phyloP scores from a whole-genome alignment of 2,797 vertebrate genomes.

The Tenualosa ilisha region DNA sequence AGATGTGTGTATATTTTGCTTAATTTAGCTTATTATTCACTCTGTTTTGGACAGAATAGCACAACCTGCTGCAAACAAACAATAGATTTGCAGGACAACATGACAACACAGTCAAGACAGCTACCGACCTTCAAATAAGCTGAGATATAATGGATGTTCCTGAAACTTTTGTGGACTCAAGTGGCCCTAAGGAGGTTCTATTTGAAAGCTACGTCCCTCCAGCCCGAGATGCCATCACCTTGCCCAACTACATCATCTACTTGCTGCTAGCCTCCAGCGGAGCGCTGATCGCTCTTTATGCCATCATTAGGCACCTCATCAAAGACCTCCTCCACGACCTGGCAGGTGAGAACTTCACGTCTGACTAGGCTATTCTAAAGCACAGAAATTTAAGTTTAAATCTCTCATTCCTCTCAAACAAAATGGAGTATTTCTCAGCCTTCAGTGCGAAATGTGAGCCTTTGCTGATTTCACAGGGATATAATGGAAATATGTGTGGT shows the following conservation, averaged over 20 bases:
- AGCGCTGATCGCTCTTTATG: slow-evolving; percentile 71
- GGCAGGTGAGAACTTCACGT: slow-evolving; percentile 64
- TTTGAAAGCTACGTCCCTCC: slow-evolving; percentile 73
- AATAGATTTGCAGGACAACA: neutral
- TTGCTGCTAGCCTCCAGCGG: slow-evolving; percentile 67
- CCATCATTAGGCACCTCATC: slow-evolving; percentile 61
- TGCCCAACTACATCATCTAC: slow-evolving; percentile 72
- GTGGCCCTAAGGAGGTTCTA: slow-evolving; percentile 43
- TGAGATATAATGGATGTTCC: neutral
- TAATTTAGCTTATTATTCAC: neutral
- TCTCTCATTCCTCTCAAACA: neutral
- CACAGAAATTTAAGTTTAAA: neutral
- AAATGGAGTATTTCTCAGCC: neutral
- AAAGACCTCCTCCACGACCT: slow-evolving; percentile 46
- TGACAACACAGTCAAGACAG: slow-evolving; percentile 4
- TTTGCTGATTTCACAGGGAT: neutral
- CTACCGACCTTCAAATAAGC: neutral
- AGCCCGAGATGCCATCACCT: slow-evolving; percentile 63
- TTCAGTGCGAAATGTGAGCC: neutral
- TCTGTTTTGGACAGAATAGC: neutral
- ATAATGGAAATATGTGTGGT: neutral
- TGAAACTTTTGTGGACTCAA: neutral
- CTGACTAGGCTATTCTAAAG: too few species aligned
- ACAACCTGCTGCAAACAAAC: neutral
- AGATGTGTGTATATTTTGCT: neutral